These are phyloP conservation scores for Spilarctia lutea DNA, from an alignment of 2,888 invertebrate species.

Conservation along the genomic window DNA sequence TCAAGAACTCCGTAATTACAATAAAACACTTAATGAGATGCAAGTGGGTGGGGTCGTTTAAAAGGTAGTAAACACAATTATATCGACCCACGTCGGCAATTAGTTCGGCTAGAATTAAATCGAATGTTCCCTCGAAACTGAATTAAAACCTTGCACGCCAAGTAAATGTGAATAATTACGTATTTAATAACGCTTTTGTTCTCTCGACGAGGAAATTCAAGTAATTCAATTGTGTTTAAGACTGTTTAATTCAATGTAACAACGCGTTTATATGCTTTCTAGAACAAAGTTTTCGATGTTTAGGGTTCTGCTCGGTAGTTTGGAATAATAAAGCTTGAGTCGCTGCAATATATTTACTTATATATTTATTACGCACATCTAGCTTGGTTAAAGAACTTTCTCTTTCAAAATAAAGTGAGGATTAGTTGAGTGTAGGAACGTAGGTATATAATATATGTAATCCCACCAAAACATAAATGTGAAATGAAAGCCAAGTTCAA, in stretches of 20 bases:
- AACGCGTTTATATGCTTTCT: conserved; percentile 76
- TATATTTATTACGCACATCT: background rate
- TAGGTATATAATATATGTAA: no score
- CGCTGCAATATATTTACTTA: background rate
- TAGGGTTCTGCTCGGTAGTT: conserved; percentile 51
- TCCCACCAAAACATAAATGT: no score
- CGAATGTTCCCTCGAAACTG: conserved; percentile 75
- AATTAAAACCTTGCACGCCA: conserved; percentile 83
- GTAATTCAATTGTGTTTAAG: conserved; percentile 86
- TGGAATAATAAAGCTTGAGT: conserved; percentile 14
- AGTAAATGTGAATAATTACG: conserved; percentile 86
- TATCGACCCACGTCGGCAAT: conserved; percentile 83
- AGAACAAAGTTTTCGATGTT: conserved; percentile 62
- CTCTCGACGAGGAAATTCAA: conserved; percentile 84
- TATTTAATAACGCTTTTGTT: conserved; percentile 87
- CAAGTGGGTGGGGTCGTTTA: conserved; percentile 83
- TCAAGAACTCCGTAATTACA: conserved; percentile 63
- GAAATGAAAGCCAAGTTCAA: no score
- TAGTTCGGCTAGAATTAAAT: conserved; percentile 86
- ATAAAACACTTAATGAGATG: conserved; percentile 69
- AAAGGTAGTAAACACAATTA: conserved; percentile 86
- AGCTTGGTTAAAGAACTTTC: background rate
- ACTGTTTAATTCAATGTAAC: conserved; percentile 81
- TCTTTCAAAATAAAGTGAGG: background rate
- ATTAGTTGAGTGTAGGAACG: no score